Conservation (phyloP, 2,113 vertebrate species). For the Propithecus coquereli region DNA sequence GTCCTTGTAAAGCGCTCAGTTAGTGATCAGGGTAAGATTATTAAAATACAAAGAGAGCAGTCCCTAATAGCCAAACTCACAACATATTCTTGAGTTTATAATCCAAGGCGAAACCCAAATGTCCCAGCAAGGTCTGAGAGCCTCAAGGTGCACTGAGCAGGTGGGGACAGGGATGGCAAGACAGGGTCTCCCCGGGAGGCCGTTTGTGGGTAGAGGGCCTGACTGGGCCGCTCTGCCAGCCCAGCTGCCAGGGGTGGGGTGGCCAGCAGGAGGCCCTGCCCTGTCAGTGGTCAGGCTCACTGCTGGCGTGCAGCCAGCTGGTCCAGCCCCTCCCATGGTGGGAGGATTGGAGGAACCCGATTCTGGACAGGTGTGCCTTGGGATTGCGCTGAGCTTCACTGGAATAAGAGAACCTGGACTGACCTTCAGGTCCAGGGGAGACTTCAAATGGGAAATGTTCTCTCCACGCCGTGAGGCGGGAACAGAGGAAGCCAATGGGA, state of each 20-base stretch:
- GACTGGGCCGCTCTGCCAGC: background rate
- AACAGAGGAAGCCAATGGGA: background rate
- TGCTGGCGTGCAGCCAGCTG: constrained; percentile 21
- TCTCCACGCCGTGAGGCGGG: background rate
- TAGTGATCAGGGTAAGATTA: background rate
- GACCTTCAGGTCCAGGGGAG: background rate
- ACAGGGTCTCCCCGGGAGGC: constrained; percentile 29
- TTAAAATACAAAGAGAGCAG: background rate
- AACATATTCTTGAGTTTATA: background rate
- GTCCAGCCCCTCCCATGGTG: background rate
- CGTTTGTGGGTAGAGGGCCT: background rate
- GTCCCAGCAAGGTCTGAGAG: background rate
- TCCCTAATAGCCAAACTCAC: background rate
- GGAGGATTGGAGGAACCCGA: background rate
- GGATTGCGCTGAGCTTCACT: background rate
- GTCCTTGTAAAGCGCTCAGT: background rate
- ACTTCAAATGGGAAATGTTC: background rate
- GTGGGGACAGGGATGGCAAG: constrained; percentile 29
- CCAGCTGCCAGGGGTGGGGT: constrained; percentile 44
- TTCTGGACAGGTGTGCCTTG: background rate
- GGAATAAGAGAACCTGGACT: background rate
- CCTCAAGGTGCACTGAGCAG: background rate
- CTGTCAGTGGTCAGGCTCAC: background rate
- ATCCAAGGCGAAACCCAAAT: constrained; percentile 4
- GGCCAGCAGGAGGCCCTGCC: background rate